These are phyloP conservation scores for Myotis davidii DNA, from an alignment of 2,113 vertebrate species.

Conservation along the genomic window DNA sequence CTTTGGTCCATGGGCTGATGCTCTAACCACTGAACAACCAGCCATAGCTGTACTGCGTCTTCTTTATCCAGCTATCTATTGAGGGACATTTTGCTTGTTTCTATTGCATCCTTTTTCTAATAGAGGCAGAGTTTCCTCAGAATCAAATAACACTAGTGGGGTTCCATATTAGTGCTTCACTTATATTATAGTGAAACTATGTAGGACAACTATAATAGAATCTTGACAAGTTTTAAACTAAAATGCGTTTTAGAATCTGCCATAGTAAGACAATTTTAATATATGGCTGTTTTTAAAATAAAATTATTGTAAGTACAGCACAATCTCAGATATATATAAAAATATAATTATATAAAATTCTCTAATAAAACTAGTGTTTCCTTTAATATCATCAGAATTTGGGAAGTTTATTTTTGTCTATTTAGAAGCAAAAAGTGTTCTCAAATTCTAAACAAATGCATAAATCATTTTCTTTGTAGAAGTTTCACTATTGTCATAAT, in stretches of 20 bases:
- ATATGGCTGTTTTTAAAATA: neutral
- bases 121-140: neutral
- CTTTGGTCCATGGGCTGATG: no score
- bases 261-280: neutral
- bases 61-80: neutral
- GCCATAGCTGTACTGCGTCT: neutral
- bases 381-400: neutral
- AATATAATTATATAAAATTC: neutral
- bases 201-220: neutral
- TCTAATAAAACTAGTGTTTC: neutral
- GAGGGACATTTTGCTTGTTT: neutral
- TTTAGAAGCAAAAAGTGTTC: neutral
- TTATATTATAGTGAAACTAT: neutral
- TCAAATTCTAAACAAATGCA: neutral
- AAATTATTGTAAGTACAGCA: neutral
- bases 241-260: neutral
- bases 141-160: neutral
- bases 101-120: neutral
- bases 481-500: neutral
- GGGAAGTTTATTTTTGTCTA: neutral
- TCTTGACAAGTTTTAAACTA: neutral
- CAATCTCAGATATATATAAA: neutral
- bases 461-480: neutral
- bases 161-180: neutral
- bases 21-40: no score